These are phyloP conservation scores for Lophius americanus DNA, from an alignment of 2,797 vertebrate species.

Conservation along the genomic window DNA sequence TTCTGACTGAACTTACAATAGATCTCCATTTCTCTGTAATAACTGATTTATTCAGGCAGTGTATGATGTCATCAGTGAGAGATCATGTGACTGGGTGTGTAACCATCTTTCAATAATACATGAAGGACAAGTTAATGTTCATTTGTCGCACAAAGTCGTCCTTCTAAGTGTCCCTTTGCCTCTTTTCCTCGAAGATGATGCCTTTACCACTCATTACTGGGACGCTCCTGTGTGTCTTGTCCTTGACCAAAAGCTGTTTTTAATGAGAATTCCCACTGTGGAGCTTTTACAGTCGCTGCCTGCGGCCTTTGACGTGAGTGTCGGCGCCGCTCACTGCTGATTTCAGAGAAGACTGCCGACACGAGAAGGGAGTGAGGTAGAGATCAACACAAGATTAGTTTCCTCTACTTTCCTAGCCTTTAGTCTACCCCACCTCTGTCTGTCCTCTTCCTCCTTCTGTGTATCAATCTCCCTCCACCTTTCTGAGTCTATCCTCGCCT, in stretches of 20 bases:
- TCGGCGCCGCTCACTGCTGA: background rate
- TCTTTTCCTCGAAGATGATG: background rate
- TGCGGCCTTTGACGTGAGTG: constrained; percentile 17
- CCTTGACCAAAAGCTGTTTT: constrained; percentile 51
- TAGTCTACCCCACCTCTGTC: background rate
- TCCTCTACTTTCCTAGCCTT: constrained; percentile 9
- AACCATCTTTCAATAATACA: background rate
- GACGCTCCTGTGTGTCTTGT: constrained; percentile 17
- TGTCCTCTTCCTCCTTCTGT: background rate
- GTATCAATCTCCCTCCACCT: constrained; percentile 45
- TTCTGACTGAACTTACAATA: too few species aligned
- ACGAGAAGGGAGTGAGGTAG: constrained; percentile 2
- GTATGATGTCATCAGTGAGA: background rate
- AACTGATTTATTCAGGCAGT: background rate
- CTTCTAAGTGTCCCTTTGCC: background rate
- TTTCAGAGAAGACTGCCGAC: constrained; percentile 11
- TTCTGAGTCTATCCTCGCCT: constrained; percentile 30
- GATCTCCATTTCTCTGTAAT: background rate
- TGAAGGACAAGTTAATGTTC: background rate
- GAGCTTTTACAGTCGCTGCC: constrained; percentile 22
- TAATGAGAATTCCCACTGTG: constrained; percentile 40
- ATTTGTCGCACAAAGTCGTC: background rate
- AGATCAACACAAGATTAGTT: constrained; percentile 35
- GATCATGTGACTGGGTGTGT: background rate
- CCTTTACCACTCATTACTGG: background rate